A percentile compares a stretch with the other conserved stretches of the same genome.
phyloP scores from a whole-genome alignment of 2,797 vertebrate species.

The Labeo calbasu region DNA sequence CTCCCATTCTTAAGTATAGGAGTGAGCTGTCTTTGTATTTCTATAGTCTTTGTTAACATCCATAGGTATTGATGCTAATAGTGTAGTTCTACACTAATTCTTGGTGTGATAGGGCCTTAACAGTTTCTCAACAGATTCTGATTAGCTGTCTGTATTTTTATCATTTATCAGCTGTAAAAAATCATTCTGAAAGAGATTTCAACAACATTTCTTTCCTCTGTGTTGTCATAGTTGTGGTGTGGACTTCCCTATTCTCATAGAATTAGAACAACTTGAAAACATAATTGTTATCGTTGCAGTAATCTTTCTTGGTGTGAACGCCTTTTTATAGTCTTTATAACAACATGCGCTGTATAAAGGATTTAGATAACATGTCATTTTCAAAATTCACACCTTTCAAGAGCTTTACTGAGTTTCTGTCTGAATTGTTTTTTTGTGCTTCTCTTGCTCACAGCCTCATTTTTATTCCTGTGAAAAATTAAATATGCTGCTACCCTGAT shows the following conservation, averaged over 20 bases:
- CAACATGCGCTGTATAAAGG: background rate
- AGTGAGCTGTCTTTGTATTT: no score
- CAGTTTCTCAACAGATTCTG: background rate
- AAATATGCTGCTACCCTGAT: background rate
- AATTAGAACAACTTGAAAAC: background rate
- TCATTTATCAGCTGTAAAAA: background rate
- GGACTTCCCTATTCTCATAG: background rate
- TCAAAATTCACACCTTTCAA: background rate
- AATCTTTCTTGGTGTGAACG: background rate
- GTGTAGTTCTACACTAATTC: background rate
- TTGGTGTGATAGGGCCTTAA: background rate
- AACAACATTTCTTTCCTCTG: background rate
- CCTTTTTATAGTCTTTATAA: background rate
- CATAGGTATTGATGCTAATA: background rate
- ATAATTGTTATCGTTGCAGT: background rate
- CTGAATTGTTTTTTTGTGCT: background rate
- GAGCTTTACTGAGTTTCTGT: no score
- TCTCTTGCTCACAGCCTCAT: no score
- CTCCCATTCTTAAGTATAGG: no score
- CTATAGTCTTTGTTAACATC: no score
- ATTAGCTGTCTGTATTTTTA: background rate
- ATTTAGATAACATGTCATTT: background rate
- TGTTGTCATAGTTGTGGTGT: background rate
- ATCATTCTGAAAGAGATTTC: background rate
- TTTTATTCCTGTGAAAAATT: background rate